A percentile compares a stretch with the other conserved stretches of the same genome.
Evolutionary conservation across 2,113 vertebrate species (phyloP).

Genomic region (Smithornis capensis): DNA sequence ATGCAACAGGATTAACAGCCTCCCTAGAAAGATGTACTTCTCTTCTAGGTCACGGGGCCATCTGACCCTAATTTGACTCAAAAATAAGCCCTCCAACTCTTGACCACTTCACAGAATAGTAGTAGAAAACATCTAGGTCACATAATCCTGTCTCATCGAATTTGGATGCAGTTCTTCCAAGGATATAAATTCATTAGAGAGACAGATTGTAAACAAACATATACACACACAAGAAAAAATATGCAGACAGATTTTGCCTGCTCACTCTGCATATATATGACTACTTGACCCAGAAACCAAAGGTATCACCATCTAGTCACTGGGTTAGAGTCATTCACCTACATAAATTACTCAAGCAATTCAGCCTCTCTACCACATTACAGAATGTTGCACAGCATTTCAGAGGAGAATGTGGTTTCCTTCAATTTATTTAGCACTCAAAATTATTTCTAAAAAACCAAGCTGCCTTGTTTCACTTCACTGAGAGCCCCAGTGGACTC

Average conservation of each 20-base stretch:
- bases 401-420: background rate
- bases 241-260: background rate
- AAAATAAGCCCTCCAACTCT: background rate
- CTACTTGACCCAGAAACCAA: slow-evolving; percentile 55
- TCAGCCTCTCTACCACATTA: background rate
- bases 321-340: slow-evolving; percentile 13
- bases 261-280: slow-evolving; percentile 12
- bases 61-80: background rate
- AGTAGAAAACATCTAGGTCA: slow-evolving; percentile 32
- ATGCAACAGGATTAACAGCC: background rate
- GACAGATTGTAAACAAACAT: slow-evolving; percentile 40
- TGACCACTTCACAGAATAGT: background rate
- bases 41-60: background rate
- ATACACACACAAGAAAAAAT: background rate
- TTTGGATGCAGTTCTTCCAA: slow-evolving; percentile 11
- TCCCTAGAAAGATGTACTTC: background rate
- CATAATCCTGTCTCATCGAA: background rate
- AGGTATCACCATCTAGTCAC: background rate
- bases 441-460: background rate
- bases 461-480: background rate
- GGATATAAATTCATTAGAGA: slow-evolving; percentile 48
- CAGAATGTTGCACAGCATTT: background rate
- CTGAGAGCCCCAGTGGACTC: background rate
- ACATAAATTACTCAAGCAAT: background rate
- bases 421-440: background rate